Percentiles rank a stretch among this genome's conserved stretches.
phyloP scores from a whole-genome alignment of 2,113 vertebrate genomes.

The Willisornis vidua region DNA sequence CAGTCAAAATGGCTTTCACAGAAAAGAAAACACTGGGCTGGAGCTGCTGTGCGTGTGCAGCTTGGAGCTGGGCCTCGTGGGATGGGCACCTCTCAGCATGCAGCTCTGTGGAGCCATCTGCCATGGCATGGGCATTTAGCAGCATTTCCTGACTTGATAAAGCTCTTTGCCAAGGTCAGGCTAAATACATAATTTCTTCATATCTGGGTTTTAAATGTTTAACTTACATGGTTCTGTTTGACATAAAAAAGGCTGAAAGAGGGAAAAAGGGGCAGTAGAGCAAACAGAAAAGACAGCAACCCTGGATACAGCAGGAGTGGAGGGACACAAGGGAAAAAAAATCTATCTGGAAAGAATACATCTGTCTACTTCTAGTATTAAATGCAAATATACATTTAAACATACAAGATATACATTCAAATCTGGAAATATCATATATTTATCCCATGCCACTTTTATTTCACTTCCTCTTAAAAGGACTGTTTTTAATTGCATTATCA shows the following conservation, averaged over 20 bases:
- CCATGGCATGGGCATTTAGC: neutral
- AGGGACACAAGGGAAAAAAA: neutral
- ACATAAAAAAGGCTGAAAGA: neutral
- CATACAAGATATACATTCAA: neutral
- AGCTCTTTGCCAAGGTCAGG: neutral
- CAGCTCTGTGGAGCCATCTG: neutral
- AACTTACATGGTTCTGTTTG: neutral
- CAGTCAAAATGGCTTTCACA: constrained; percentile 42
- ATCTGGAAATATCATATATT: neutral
- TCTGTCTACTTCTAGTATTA: neutral
- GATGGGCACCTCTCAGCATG: neutral
- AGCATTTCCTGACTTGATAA: neutral
- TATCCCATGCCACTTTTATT: neutral
- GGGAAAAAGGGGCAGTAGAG: neutral
- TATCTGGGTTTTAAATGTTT: neutral
- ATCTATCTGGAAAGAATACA: neutral
- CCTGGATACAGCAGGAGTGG: neutral
- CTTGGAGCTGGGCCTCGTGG: neutral
- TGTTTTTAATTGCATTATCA: neutral
- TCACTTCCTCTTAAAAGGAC: neutral
- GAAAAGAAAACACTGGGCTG: constrained; percentile 32
- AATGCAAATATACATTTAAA: neutral
- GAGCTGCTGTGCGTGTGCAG: constrained; percentile 6
- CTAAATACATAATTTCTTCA: constrained; percentile 6
- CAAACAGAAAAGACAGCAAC: neutral